These are phyloP conservation scores for Jacana jacana DNA, from an alignment of 2,113 vertebrate species.

Conservation along the genomic window DNA sequence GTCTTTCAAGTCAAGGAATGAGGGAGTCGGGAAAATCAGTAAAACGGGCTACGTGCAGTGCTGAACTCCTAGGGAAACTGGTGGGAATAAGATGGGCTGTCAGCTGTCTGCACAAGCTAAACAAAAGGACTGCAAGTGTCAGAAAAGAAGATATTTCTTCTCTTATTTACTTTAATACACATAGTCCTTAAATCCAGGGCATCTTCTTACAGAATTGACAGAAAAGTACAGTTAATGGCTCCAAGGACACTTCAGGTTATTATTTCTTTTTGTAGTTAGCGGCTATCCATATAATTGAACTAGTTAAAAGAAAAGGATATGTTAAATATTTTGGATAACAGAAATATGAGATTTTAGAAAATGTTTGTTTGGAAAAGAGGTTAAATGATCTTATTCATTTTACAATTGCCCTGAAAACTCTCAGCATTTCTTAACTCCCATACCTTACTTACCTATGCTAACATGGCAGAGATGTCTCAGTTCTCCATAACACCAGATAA, in stretches of 20 bases:
- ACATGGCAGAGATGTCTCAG: background rate
- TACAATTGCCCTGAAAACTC: background rate
- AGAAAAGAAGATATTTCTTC: background rate
- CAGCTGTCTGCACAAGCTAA: background rate
- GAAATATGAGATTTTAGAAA: background rate
- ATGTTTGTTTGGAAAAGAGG: background rate
- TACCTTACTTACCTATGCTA: background rate
- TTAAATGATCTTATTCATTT: background rate
- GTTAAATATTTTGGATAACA: background rate
- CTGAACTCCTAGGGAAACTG: background rate
- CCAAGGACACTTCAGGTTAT: background rate
- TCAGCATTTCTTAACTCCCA: background rate
- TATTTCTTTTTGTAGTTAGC: background rate
- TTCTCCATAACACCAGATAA: background rate
- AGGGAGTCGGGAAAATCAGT: background rate
- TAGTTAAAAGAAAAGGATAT: background rate
- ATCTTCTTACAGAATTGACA: slow-evolving; percentile 5
- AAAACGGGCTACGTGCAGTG: background rate
- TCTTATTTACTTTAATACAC: background rate
- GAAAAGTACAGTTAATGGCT: background rate
- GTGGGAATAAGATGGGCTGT: background rate
- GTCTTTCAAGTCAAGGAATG: background rate
- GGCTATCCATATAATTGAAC: background rate
- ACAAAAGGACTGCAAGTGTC: background rate
- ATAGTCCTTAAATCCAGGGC: background rate